Evolutionary conservation across 2,797 vertebrate genomes (phyloP).

Genomic region (Semaprochilodus insignis): DNA sequence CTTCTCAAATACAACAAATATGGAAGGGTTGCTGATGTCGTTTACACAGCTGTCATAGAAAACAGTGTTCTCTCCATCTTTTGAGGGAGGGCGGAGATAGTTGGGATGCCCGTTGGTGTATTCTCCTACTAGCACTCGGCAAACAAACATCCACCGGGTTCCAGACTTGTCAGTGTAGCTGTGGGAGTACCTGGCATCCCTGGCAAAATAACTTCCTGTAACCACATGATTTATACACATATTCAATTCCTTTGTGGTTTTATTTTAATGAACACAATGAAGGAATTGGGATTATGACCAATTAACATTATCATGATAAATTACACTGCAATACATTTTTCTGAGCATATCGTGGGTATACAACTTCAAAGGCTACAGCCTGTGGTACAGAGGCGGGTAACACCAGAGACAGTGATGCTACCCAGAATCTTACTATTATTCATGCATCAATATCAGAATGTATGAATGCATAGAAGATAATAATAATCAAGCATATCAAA

Average conservation of each 20-base stretch:
- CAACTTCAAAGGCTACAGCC: too few species aligned
- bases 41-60: slow-evolving; percentile 67
- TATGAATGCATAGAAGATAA: too few species aligned
- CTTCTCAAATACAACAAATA: slow-evolving; percentile 65
- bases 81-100: slow-evolving; percentile 64
- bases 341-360: too few species aligned
- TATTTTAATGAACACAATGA: background rate
- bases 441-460: too few species aligned
- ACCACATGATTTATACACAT: background rate
- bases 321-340: too few species aligned
- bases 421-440: too few species aligned
- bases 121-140: slow-evolving; percentile 81
- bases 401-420: too few species aligned
- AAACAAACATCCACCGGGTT: slow-evolving; percentile 79
- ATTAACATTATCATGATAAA: too few species aligned
- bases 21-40: slow-evolving; percentile 47
- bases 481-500: too few species aligned
- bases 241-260: background rate
- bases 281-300: background rate
- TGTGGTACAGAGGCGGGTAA: too few species aligned
- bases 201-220: slow-evolving; percentile 87
- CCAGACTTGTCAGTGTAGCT: slow-evolving; percentile 64
- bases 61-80: slow-evolving; percentile 27
- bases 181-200: slow-evolving; percentile 82
- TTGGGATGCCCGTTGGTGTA: slow-evolving; percentile 70